phyloP scores from a whole-genome alignment of 2,797 vertebrate species.

The Chaenodraco wilsoni region DNA sequence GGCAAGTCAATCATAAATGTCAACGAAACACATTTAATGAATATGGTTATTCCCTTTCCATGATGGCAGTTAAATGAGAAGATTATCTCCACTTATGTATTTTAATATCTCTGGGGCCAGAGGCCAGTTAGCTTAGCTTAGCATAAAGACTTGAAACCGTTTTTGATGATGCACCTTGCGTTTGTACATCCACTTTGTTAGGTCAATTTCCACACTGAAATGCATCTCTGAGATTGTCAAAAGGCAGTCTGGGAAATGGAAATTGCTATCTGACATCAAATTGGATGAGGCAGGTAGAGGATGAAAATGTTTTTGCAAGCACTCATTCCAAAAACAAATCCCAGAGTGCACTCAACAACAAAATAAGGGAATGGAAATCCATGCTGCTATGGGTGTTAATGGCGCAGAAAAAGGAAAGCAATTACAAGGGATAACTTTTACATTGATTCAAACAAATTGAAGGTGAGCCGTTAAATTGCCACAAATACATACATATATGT shows the following conservation, averaged over 20 bases:
- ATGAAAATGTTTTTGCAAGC: slow-evolving; percentile 14
- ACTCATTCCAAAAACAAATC: slow-evolving; percentile 7
- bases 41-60: background rate
- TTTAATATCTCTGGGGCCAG: background rate
- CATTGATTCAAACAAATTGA: slow-evolving; percentile 9
- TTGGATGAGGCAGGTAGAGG: background rate
- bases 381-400: slow-evolving; percentile 16
- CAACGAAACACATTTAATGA: background rate
- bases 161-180: background rate
- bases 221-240: slow-evolving; percentile 10
- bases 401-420: slow-evolving; percentile 14
- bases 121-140: slow-evolving; percentile 4
- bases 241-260: slow-evolving; percentile 21
- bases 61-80: background rate
- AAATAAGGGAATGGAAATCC: background rate
- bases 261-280: slow-evolving; percentile 26
- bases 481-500: background rate
- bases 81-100: background rate
- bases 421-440: slow-evolving; percentile 1
- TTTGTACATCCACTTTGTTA: background rate
- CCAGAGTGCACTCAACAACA: slow-evolving; percentile 10
- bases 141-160: background rate
- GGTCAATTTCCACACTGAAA: slow-evolving; percentile 11
- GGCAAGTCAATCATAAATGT: too few species aligned
- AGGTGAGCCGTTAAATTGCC: slow-evolving; percentile 5